Conservation (phyloP, 2,888 invertebrate species). For the Hydroisotoma schaefferi region DNA sequence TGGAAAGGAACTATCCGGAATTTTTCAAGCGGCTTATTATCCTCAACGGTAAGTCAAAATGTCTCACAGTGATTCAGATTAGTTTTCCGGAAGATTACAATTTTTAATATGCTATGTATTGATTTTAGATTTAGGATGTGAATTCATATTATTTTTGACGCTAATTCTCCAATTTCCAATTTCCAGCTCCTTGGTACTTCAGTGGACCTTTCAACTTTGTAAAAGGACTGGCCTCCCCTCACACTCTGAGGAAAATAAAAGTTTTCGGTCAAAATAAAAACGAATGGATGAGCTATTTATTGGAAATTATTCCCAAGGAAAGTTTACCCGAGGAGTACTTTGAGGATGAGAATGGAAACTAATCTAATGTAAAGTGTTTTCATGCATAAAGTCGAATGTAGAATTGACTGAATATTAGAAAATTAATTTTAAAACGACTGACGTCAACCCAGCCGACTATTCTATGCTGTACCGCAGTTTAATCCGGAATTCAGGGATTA, state of each 20-base stretch:
- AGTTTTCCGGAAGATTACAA: background rate
- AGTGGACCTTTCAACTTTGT: background rate
- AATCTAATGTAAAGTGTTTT: too few relatives aligned
- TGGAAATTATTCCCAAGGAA: background rate
- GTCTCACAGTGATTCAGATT: background rate
- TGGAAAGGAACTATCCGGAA: conserved; percentile 21
- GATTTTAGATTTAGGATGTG: too few relatives aligned
- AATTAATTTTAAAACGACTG: background rate
- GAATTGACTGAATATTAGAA: background rate
- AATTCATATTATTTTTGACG: background rate
- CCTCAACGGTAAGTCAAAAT: conserved; percentile 15
- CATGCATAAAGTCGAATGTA: background rate
- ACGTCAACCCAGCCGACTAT: too few relatives aligned
- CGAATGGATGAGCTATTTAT: background rate
- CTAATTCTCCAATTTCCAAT: background rate
- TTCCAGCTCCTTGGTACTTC: conserved; percentile 2
- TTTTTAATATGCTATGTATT: too few relatives aligned
- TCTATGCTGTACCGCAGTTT: too few relatives aligned
- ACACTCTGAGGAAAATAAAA: conserved; percentile 6
- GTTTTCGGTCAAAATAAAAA: conserved; percentile 1
- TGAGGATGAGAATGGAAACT: conserved; percentile 8
- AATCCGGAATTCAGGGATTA: too few relatives aligned
- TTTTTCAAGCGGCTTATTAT: conserved; percentile 25
- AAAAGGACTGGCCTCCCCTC: background rate
- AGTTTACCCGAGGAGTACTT: conserved; percentile 1